Evolutionary conservation across 2,113 vertebrate species (phyloP).

Genomic region (Cathartes aura): DNA sequence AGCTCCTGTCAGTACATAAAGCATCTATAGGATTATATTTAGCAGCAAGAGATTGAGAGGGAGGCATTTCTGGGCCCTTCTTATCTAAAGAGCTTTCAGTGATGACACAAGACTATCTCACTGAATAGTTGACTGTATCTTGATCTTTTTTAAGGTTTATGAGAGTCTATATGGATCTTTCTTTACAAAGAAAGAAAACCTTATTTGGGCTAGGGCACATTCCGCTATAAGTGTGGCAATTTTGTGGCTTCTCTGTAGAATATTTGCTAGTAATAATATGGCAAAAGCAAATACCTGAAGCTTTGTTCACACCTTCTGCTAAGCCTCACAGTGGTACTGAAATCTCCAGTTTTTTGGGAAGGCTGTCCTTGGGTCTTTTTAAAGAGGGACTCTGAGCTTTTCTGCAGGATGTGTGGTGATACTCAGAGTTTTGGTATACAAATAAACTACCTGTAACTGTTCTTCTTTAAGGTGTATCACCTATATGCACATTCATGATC

Average conservation of each 20-base stretch:
- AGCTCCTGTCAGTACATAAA: neutral
- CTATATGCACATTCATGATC: neutral
- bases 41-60: neutral
- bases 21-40: neutral
- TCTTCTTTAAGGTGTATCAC: neutral
- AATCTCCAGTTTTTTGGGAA: neutral
- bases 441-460: neutral
- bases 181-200: neutral
- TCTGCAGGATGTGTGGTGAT: neutral
- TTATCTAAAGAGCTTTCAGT: neutral
- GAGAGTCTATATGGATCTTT: neutral
- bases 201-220: neutral
- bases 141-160: neutral
- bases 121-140: neutral
- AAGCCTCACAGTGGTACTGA: neutral
- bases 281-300: neutral
- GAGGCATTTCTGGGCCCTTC: neutral
- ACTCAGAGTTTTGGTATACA: neutral
- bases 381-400: neutral
- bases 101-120: neutral
- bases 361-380: neutral
- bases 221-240: neutral
- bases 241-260: neutral
- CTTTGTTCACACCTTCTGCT: neutral
- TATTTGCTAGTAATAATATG: neutral